A percentile compares a stretch with the other conserved stretches of the same genome.
Evolutionary conservation across 2,888 invertebrate species (phyloP).

Genomic region (Lasioglossum marginatum): DNA sequence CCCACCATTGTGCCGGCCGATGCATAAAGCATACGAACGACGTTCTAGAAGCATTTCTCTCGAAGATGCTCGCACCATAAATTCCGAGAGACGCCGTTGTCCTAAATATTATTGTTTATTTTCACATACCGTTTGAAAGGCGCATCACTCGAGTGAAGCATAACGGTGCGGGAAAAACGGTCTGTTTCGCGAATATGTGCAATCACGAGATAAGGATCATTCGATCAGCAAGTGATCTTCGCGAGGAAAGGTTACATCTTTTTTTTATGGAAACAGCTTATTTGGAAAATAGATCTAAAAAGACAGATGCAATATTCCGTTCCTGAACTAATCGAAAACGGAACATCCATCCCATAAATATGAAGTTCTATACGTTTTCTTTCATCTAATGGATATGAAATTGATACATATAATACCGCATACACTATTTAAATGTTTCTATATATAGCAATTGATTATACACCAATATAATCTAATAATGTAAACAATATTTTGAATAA

Average conservation of each 20-base stretch:
- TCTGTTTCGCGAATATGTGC: not conserved
- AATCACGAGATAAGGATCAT: not conserved
- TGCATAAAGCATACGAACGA: slow-evolving; percentile 58
- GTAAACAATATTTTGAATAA: no score
- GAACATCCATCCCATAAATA: no score
- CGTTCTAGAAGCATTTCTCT: slow-evolving; percentile 49
- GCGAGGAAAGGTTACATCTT: not conserved
- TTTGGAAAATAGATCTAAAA: no score
- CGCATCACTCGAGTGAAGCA: slow-evolving; percentile 5
- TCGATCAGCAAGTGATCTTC: not conserved
- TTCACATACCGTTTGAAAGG: slow-evolving; percentile 22
- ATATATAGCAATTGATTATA: no score
- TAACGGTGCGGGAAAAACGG: slow-evolving; percentile 32
- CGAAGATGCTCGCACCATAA: slow-evolving; percentile 54
- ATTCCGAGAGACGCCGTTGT: slow-evolving; percentile 41
- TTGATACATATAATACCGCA: no score
- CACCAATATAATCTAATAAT: no score
- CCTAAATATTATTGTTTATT: slow-evolving; percentile 53
- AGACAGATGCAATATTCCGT: no score
- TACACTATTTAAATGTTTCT: no score
- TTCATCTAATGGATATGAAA: no score
- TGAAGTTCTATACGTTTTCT: no score
- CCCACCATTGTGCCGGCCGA: slow-evolving; percentile 62
- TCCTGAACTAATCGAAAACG: no score
- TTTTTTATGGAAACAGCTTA: no score